Evolutionary conservation across 2,113 vertebrate species (phyloP), one percentile per base, ranked within the genome.

Genomic region (Dolichallabes microphthalmus): DNA sequence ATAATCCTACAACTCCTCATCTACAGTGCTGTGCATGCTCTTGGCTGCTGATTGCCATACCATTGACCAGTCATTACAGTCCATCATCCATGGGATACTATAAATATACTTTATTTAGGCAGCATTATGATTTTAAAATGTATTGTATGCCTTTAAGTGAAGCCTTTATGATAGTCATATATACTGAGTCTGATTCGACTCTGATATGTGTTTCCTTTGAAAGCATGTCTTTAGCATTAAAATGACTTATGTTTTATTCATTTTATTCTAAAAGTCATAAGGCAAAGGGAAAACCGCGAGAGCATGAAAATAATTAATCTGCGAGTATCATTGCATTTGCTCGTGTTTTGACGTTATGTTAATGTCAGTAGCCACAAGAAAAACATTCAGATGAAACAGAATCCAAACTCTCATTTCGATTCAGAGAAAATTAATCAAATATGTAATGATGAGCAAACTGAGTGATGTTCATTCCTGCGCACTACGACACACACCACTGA

Each of bases 321-420:
- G 15, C 76, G 71, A 52, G 14, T 61, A 77, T 84, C 73, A 55
- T 64, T 85, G 60, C 74, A 68, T 85, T 85, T 84, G 27, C 60
- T 75, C 35, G 25, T 57, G 61, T 68, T 55, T 39, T 68, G 50
- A 63, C 61, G 12, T 64, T 53, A 52, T 22, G 73, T 55, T 39
- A 66, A 39, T 53, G n/a, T 53, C 60, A 84, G 75, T 9, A 84
- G 30, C 71, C 60, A 78, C 19, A 53, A 32, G 55, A 50, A 53
- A 30, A 84, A 68, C 82, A 61, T 83, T 83, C 57, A 15, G 30
- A 15, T n/a, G 20, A 55, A 85, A 83, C 22, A 58, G 30, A 32
- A 73, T 9, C 53, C 32, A 45, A 83, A 66, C 45, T 52, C 57
- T 60, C 60, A 81, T 74, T 64, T 66, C 17, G 19, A 86, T 69